Conservation (phyloP, 2,113 vertebrate species). For the Typhlomys cinereus region DNA sequence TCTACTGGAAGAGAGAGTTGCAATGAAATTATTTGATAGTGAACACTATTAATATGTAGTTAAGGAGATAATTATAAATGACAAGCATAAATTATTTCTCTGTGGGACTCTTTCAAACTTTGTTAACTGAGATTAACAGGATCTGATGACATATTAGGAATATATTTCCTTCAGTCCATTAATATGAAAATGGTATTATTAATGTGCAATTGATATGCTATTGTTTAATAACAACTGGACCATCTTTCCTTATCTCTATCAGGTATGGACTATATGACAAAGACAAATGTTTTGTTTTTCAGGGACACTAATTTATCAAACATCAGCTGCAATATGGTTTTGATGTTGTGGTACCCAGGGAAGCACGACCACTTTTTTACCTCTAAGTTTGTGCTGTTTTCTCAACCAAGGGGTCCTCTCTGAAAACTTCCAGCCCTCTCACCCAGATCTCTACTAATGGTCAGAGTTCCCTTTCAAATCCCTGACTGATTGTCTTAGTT, state of each 20-base stretch:
- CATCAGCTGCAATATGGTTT: background rate
- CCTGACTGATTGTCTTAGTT: background rate
- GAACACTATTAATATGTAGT: conserved; percentile 7
- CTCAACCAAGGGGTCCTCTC: background rate
- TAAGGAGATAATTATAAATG: conserved; percentile 32
- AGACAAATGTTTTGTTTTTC: background rate
- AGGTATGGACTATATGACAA: background rate
- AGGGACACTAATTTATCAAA: background rate
- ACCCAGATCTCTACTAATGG: no score
- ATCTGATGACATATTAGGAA: conserved; percentile 37
- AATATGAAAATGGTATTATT: conserved; percentile 23
- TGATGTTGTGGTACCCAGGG: background rate
- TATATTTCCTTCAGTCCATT: conserved; percentile 27
- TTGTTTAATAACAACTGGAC: background rate
- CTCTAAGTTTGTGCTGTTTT: background rate
- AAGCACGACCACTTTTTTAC: background rate
- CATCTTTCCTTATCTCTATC: background rate
- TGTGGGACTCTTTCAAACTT: background rate
- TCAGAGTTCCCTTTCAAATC: background rate
- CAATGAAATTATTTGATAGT: conserved; percentile 6
- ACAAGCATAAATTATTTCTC: background rate
- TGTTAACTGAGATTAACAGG: background rate
- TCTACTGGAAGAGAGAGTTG: background rate
- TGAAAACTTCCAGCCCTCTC: background rate
- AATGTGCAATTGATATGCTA: background rate